A percentile compares a stretch with the other conserved stretches of the same genome.
Evolutionary conservation across 2,113 vertebrate genomes (phyloP).

Genomic region (Calidris pygmaea): DNA sequence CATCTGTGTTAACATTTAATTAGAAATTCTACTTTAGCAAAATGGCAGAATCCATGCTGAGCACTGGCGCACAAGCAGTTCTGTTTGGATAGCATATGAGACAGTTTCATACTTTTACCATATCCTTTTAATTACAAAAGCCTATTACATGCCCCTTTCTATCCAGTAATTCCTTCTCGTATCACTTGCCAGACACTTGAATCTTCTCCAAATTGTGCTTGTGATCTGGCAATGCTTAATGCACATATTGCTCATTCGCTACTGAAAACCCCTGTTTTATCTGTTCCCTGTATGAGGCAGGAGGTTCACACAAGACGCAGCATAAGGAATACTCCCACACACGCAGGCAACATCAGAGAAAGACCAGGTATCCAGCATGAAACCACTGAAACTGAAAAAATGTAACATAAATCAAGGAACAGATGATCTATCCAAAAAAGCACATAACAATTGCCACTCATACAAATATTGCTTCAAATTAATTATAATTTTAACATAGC

Average conservation of each 20-base stretch:
- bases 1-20: background rate
- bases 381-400: background rate
- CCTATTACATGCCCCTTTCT: background rate
- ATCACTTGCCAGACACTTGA: background rate
- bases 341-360: background rate
- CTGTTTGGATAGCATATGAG: background rate
- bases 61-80: background rate
- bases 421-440: background rate
- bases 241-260: background rate
- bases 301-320: background rate
- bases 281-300: fast-evolving
- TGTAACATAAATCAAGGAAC: background rate
- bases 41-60: background rate
- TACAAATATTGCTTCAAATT: fast-evolving
- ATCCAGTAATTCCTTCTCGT: background rate
- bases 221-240: background rate
- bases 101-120: background rate
- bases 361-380: background rate
- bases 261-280: background rate
- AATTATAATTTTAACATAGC: background rate
- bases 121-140: background rate
- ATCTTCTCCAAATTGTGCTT: background rate
- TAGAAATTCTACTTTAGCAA: background rate
- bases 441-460: background rate
- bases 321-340: background rate